phyloP scores from a whole-genome alignment of 1,140 invertebrate species.

The Temnothorax nylanderi region DNA sequence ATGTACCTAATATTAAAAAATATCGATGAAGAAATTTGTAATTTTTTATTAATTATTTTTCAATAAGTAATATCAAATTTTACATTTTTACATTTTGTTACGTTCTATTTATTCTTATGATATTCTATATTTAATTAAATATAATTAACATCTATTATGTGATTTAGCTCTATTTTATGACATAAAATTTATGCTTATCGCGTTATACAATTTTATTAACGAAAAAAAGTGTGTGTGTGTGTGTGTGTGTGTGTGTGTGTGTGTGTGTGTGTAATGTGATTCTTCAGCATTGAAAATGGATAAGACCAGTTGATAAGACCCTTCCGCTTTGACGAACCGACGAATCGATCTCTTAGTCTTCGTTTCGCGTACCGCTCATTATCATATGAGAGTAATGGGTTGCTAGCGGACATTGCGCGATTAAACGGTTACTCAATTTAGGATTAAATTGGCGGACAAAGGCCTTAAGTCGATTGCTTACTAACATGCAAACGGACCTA shows the following conservation, averaged over 20 bases:
- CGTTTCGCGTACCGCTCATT: conserved; percentile 55
- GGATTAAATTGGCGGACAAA: conserved; percentile 82
- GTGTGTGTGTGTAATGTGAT: not conserved
- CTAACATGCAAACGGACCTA: conserved; percentile 79
- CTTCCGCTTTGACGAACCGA: conserved; percentile 34
- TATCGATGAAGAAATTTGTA: not conserved
- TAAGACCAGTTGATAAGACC: not conserved
- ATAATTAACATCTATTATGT: not conserved
- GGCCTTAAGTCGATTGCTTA: conserved; percentile 81
- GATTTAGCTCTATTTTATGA: not conserved
- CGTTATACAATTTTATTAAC: not conserved
- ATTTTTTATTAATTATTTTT: not conserved
- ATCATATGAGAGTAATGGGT: conserved; percentile 73
- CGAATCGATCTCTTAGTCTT: conserved; percentile 42
- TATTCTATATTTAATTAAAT: not conserved
- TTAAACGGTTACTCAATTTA: conserved; percentile 82
- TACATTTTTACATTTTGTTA: not conserved
- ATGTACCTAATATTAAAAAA: not conserved
- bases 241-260: not conserved
- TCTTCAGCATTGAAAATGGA: not conserved
- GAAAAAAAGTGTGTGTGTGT: not conserved
- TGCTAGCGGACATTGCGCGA: conserved; percentile 65
- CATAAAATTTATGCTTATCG: not conserved
- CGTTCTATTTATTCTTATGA: not conserved
- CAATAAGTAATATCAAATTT: not conserved